These are phyloP conservation scores for Rhinichthys osculus DNA, from an alignment of 2,797 vertebrate species.

Conservation along the genomic window DNA sequence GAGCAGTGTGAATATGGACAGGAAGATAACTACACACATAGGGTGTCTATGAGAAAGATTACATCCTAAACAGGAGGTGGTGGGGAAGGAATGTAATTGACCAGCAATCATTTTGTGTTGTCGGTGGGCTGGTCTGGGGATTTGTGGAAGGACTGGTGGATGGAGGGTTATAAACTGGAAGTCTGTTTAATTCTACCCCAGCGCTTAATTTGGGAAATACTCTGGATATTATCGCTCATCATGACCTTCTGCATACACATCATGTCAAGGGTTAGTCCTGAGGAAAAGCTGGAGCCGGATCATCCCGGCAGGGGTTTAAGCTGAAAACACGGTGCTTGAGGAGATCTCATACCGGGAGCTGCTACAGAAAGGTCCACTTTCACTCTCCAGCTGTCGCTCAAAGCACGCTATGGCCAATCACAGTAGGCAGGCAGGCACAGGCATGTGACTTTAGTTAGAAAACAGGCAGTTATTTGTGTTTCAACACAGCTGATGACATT, in stretches of 20 bases:
- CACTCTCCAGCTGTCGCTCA: slow-evolving; percentile 79
- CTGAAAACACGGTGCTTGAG: slow-evolving; percentile 73
- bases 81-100: slow-evolving; percentile 76
- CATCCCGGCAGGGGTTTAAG: slow-evolving; percentile 77
- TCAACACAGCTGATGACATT: slow-evolving; percentile 24
- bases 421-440: slow-evolving; percentile 61
- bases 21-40: slow-evolving; percentile 77
- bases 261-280: slow-evolving; percentile 77
- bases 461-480: slow-evolving; percentile 54
- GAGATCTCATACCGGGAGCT: slow-evolving; percentile 80
- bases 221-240: slow-evolving; percentile 78
- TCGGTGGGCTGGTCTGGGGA: slow-evolving; percentile 69
- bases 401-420: slow-evolving; percentile 64
- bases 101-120: slow-evolving; percentile 74
- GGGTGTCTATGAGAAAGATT: slow-evolving; percentile 72
- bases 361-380: slow-evolving; percentile 78
- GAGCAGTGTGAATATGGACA: slow-evolving; percentile 77
- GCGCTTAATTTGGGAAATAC: slow-evolving; percentile 71
- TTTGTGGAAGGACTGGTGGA: slow-evolving; percentile 48
- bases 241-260: slow-evolving; percentile 75
- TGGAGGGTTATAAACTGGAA: slow-evolving; percentile 72
- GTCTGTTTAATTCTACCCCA: slow-evolving; percentile 82
- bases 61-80: slow-evolving; percentile 73
- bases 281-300: slow-evolving; percentile 61
- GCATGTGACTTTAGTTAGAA: slow-evolving; percentile 58